Conservation (phyloP, 2,797 vertebrate genomes). For the Paedocypris micromegethes region DNA sequence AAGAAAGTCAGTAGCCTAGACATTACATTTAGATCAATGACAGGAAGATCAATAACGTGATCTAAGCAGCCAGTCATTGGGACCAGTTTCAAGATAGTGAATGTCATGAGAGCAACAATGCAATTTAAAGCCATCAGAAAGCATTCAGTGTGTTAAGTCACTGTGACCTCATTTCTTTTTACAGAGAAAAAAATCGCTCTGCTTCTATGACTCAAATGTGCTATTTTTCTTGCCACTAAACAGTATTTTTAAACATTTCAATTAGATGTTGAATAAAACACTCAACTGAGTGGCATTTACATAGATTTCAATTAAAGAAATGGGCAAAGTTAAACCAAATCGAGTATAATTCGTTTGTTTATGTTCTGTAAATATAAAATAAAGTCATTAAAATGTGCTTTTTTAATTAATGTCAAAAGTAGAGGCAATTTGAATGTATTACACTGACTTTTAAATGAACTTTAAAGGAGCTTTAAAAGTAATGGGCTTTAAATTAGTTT, state of each 20-base stretch:
- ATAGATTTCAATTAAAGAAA: too few relatives aligned
- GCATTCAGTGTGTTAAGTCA: slow-evolving; percentile 34
- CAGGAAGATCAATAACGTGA: slow-evolving; percentile 48
- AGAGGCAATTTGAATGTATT: too few relatives aligned
- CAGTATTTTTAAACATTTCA: neutral
- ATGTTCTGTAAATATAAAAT: too few relatives aligned
- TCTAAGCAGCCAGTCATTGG: slow-evolving; percentile 36
- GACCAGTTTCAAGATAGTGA: slow-evolving; percentile 33
- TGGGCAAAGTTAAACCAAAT: too few relatives aligned
- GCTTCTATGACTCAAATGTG: neutral
- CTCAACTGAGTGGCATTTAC: too few relatives aligned
- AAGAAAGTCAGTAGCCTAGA: slow-evolving; percentile 31
- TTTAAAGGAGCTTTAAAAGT: too few relatives aligned
- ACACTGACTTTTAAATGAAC: too few relatives aligned
- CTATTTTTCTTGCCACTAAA: neutral
- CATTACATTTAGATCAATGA: slow-evolving; percentile 46
- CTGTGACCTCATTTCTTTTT: slow-evolving; percentile 21
- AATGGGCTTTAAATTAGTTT: too few relatives aligned
- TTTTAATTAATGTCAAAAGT: too few relatives aligned
- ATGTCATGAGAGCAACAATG: slow-evolving; percentile 35
- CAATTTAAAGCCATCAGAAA: slow-evolving; percentile 37
- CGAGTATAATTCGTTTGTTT: too few relatives aligned
- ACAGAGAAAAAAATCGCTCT: neutral
- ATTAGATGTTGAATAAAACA: neutral
- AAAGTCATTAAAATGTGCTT: too few relatives aligned